Evolutionary conservation across 37 sponge, comb jelly and placozoan species (phyloP).

Genomic region (Petrosia ficiformis): DNA sequence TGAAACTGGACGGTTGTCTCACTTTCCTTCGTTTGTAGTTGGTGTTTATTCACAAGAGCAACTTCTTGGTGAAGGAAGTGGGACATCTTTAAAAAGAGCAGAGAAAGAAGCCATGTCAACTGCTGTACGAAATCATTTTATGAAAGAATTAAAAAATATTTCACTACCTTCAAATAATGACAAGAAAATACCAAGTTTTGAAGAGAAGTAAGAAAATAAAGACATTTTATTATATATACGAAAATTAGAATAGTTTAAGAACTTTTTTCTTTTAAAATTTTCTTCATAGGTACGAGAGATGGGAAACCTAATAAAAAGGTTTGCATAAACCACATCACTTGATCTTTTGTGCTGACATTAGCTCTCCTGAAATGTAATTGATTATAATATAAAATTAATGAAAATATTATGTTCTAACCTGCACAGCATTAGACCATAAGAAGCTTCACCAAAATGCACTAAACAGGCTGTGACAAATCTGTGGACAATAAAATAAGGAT

Average conservation of each 20-base stretch:
- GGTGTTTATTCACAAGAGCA: conserved; percentile 73
- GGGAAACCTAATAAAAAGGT: conserved; percentile 43
- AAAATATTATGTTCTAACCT: too few relatives aligned
- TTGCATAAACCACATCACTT: conserved; percentile 43
- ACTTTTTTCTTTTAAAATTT: background rate
- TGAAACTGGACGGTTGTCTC: conserved; percentile 84
- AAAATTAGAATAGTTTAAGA: too few relatives aligned
- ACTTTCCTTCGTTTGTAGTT: conserved; percentile 86
- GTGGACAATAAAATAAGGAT: background rate
- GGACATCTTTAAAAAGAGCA: conserved; percentile 74
- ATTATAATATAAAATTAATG: too few relatives aligned
- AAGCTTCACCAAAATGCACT: conserved; percentile 19
- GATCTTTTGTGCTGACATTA: conserved; percentile 21
- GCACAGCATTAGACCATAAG: conserved; percentile 5
- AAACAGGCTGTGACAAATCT: conserved; percentile 17
- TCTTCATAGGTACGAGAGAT: conserved; percentile 21
- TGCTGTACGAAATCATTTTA: conserved; percentile 63
- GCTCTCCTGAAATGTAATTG: too few relatives aligned
- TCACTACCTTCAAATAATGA: conserved; percentile 66
- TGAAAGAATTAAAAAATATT: conserved; percentile 35
- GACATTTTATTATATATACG: too few relatives aligned
- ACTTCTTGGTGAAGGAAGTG: conserved; percentile 72
- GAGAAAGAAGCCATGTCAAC: conserved; percentile 71
- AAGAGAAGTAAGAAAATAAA: background rate
- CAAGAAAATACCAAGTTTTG: background rate